These are phyloP conservation scores for Rugalucina vietnamica DNA, from an alignment of 2,888 invertebrate genomes.

Conservation along the genomic window DNA sequence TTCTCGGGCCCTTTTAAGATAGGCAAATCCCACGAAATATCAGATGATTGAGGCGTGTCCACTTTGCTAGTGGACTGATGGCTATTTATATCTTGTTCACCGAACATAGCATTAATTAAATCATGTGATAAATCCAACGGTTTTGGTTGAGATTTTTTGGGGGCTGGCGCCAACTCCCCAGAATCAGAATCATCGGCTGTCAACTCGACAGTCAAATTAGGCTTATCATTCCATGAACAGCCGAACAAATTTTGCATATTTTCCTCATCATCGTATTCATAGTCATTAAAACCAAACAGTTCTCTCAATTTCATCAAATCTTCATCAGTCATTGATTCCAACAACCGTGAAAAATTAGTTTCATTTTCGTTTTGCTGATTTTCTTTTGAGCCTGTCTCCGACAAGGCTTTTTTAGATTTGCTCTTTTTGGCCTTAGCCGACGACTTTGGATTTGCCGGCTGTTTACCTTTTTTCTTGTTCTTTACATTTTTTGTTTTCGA, in stretches of 20 bases:
- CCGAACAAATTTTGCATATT: neutral
- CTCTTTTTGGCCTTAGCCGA: too few relatives aligned
- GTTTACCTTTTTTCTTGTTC: too few relatives aligned
- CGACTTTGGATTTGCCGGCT: too few relatives aligned
- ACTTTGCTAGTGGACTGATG: too few relatives aligned
- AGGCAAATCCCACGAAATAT: constrained; percentile 19
- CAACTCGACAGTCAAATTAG: neutral
- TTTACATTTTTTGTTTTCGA: too few relatives aligned
- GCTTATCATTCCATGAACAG: neutral
- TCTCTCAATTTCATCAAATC: neutral
- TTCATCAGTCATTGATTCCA: too few relatives aligned
- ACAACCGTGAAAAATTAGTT: too few relatives aligned
- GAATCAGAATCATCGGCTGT: neutral
- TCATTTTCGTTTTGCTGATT: too few relatives aligned
- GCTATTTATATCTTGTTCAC: too few relatives aligned
- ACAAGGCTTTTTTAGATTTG: too few relatives aligned
- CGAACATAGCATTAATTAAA: neutral
- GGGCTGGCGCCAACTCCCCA: neutral
- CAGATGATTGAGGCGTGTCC: too few relatives aligned
- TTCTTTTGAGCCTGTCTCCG: too few relatives aligned
- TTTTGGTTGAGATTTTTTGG: neutral
- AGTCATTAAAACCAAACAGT: neutral
- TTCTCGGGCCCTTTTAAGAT: constrained; percentile 13
- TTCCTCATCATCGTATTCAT: neutral
- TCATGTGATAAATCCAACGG: neutral